phyloP scores from a whole-genome alignment of 2,113 vertebrate species.

The Spea multiplicata region DNA sequence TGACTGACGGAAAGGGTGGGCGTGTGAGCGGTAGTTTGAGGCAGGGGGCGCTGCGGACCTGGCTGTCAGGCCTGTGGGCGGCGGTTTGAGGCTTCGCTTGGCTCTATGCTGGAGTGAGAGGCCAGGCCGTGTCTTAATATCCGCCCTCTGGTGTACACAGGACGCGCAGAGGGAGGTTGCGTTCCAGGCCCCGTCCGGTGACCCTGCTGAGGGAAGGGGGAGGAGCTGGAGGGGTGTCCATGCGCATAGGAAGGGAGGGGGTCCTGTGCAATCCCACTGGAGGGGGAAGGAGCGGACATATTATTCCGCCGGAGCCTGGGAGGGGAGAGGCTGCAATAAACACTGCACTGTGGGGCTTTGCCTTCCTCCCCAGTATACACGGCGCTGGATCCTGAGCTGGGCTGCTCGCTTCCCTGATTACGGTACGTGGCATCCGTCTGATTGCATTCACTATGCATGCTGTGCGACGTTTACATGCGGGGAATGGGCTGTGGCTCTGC shows the following conservation, averaged over 20 bases:
- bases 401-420: background rate
- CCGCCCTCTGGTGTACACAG: slow-evolving; percentile 4
- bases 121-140: slow-evolving; percentile 19
- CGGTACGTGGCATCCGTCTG: slow-evolving; percentile 9
- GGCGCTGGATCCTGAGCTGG: slow-evolving; percentile 5
- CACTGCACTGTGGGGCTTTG: slow-evolving; percentile 8
- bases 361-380: slow-evolving; percentile 4
- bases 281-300: slow-evolving; percentile 31
- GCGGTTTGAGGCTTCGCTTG: background rate
- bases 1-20: background rate
- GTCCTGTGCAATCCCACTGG: slow-evolving; percentile 7
- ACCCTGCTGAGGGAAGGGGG: background rate
- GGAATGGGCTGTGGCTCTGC: background rate
- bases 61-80: slow-evolving; percentile 4
- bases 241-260: slow-evolving; percentile 6
- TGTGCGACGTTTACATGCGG: too few relatives aligned
- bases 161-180: too few relatives aligned
- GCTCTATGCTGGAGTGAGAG: background rate
- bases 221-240: background rate
- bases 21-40: background rate
- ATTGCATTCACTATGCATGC: too few relatives aligned
- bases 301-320: background rate
- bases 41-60: slow-evolving; percentile 12
- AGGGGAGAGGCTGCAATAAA: slow-evolving; percentile 14
- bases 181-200: background rate